Conservation (phyloP, 2,797 vertebrate species). For the Mycteria americana region DNA sequence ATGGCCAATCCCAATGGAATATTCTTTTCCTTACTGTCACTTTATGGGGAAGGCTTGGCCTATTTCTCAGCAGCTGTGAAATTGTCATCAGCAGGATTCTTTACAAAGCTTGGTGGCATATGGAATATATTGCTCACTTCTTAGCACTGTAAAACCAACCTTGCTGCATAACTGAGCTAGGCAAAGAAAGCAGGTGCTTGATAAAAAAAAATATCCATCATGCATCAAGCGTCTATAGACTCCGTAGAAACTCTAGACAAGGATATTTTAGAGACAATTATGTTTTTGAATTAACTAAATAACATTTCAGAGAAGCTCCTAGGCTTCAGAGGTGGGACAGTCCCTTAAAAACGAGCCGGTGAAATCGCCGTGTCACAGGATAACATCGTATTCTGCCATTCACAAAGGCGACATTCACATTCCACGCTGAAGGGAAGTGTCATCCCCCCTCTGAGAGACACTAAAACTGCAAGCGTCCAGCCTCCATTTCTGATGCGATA, state of each 20-base stretch:
- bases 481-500: background rate
- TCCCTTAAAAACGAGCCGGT: background rate
- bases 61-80: slow-evolving; percentile 63
- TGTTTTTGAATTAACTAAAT: background rate
- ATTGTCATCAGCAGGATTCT: slow-evolving; percentile 59
- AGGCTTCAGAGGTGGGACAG: background rate
- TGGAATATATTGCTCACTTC: slow-evolving; percentile 64
- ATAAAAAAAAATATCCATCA: slow-evolving; percentile 9
- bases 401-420: background rate
- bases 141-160: slow-evolving; percentile 40
- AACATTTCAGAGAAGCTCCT: background rate
- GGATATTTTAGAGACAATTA: background rate
- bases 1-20: slow-evolving; percentile 5
- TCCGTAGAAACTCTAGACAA: slow-evolving; percentile 31
- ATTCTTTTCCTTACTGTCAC: background rate
- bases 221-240: slow-evolving; percentile 11
- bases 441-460: background rate
- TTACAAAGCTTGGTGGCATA: slow-evolving; percentile 68
- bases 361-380: background rate
- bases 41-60: slow-evolving; percentile 33
- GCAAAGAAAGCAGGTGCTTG: slow-evolving; percentile 68
- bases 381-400: background rate
- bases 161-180: slow-evolving; percentile 58
- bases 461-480: background rate
- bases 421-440: background rate